These are phyloP conservation scores for Cryptocheilus praepositus DNA, from an alignment of 2,888 invertebrate species.

Conservation along the genomic window DNA sequence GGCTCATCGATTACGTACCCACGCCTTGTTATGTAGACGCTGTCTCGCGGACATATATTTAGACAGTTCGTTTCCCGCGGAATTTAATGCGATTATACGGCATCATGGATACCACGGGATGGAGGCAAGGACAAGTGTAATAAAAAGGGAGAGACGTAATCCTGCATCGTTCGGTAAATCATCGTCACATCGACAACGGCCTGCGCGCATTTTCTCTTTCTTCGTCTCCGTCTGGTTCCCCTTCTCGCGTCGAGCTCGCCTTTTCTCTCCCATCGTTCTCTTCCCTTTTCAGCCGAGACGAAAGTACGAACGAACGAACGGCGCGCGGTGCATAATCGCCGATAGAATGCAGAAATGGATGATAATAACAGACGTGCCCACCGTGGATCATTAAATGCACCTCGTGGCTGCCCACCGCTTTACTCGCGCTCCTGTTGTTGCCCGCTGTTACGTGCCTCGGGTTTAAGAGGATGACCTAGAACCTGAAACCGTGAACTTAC, in stretches of 20 bases:
- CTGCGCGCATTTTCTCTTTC: constrained; percentile 6
- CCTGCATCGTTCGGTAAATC: constrained; percentile 42
- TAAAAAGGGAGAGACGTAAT: constrained; percentile 33
- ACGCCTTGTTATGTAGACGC: constrained; percentile 43
- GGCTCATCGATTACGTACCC: constrained; percentile 49
- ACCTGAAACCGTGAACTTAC: constrained; percentile 53
- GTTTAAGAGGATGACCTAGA: constrained; percentile 49
- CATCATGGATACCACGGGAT: neutral
- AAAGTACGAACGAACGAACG: constrained; percentile 9
- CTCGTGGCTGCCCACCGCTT: constrained; percentile 37
- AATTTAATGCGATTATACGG: constrained; percentile 50
- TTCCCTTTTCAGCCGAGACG: neutral
- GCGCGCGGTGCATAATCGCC: constrained; percentile 24
- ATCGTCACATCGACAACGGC: constrained; percentile 22
- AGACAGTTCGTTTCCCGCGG: constrained; percentile 39
- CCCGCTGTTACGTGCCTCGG: constrained; percentile 44
- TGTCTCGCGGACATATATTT: constrained; percentile 47
- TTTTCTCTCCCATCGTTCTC: constrained; percentile 22
- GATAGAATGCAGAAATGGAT: constrained; percentile 39
- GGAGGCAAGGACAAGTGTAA: constrained; percentile 2
- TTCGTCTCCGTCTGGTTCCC: constrained; percentile 5
- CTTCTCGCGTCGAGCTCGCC: neutral
- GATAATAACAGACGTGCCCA: constrained; percentile 45
- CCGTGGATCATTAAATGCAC: constrained; percentile 40
- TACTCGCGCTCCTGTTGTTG: constrained; percentile 38